Percentiles rank a stretch among this genome's conserved stretches.
These are phyloP conservation scores for Brachionus koreanus DNA, from an alignment of 1,140 invertebrate genomes.

Conservation along the genomic window DNA sequence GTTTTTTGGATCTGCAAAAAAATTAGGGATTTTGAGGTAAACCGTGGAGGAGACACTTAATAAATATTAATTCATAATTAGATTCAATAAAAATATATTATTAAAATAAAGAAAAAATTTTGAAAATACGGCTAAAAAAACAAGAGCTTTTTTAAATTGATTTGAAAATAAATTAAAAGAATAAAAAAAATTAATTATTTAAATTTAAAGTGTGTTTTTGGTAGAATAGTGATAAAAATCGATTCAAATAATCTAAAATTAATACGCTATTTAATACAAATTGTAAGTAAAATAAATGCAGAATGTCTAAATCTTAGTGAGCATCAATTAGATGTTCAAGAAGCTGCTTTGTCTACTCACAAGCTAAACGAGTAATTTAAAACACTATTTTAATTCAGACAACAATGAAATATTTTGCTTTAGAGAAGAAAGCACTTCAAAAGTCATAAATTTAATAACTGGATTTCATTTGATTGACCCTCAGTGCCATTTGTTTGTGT, in stretches of 20 bases:
- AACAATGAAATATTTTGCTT: background rate
- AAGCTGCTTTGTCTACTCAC: constrained; percentile 56
- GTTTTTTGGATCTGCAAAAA: too few species aligned
- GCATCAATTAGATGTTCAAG: constrained; percentile 53
- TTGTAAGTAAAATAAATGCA: background rate
- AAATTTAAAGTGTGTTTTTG: constrained; percentile 3
- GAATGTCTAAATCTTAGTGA: constrained; percentile 50
- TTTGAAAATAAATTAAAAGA: too few species aligned
- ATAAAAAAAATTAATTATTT: background rate
- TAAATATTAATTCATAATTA: too few species aligned
- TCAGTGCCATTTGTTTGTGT: constrained; percentile 54
- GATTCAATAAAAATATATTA: too few species aligned
- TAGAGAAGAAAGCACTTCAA: constrained; percentile 45
- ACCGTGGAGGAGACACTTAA: too few species aligned
- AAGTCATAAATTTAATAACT: constrained; percentile 54
- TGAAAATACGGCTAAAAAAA: too few species aligned
- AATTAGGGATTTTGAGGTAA: too few species aligned
- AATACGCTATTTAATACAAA: background rate
- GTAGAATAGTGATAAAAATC: constrained; percentile 6
- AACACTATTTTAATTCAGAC: background rate
- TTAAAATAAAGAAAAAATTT: too few species aligned
- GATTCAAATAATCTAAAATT: constrained; percentile 5
- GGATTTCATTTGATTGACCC: constrained; percentile 58
- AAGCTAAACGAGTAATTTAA: constrained; percentile 53
- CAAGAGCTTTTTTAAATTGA: too few species aligned